Percentiles rank a stretch among this genome's conserved stretches.
phyloP scores from a whole-genome alignment of 1,140 invertebrate genomes.

The Pectinophora gossypiella region DNA sequence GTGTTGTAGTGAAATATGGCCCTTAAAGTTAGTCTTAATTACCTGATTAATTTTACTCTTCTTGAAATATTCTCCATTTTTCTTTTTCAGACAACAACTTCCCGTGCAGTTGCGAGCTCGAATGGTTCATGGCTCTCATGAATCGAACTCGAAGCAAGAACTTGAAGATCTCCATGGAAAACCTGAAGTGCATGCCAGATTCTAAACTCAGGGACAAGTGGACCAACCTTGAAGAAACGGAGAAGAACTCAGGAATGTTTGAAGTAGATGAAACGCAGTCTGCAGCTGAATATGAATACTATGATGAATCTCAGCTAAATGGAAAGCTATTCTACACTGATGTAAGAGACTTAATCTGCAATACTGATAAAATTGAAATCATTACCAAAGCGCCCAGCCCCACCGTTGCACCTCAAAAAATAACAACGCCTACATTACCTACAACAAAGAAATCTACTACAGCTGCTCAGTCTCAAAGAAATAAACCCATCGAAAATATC shows the following conservation, averaged over 20 bases:
- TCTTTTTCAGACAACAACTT: slow-evolving; percentile 54
- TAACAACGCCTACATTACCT: too few species aligned
- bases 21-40: too few species aligned
- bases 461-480: background rate
- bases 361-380: too few species aligned
- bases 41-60: slow-evolving; percentile 1
- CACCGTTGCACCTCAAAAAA: background rate
- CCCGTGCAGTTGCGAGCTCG: slow-evolving; percentile 53
- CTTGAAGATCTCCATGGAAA: slow-evolving; percentile 46
- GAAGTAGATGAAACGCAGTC: slow-evolving; percentile 27
- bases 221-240: slow-evolving; percentile 35
- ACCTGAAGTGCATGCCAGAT: slow-evolving; percentile 56
- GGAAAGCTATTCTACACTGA: slow-evolving; percentile 62
- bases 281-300: slow-evolving; percentile 47
- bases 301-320: slow-evolving; percentile 56
- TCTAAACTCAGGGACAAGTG: slow-evolving; percentile 40
- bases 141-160: slow-evolving; percentile 47
- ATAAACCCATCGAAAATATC: background rate
- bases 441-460: slow-evolving; percentile 9
- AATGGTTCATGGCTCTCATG: slow-evolving; percentile 51
- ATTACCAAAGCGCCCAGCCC: slow-evolving; percentile 1
- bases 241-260: slow-evolving; percentile 33
- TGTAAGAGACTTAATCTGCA: slow-evolving; percentile 45
- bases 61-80: background rate
- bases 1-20: too few species aligned